Base-by-base conservation (phyloP, 2,797 vertebrate genomes). In the Rhynchotus rufescens region DNA sequence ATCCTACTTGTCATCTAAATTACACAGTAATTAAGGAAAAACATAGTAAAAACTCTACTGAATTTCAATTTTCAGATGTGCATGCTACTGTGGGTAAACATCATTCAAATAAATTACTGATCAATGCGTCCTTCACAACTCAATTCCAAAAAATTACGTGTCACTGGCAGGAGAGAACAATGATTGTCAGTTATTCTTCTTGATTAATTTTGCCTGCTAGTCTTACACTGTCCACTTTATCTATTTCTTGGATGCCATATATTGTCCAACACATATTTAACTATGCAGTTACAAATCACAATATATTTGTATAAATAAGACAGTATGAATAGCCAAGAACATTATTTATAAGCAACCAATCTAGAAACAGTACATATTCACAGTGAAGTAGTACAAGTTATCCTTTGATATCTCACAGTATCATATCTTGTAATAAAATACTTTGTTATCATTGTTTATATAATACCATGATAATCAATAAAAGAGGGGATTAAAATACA, bases 81-180 rank as follows among this genome's bases (percentile, higher is more conserved):
- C 59, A 23, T 57, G 34, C 23, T 59, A 26, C 7, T 64, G 26
- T 74, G 34, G 32, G 36, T 64, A 94, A 84, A 91, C 38, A 84
- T 32, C 28, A 52, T 51, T 14, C n/a, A 79, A 64, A 57, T 51
- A 79, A 71, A 93, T 86, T 85, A 67, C 16, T 89, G 65, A 6
- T 85, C 89, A 95, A 86, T 90, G 64, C 28, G 91, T 57, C 9
- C 62, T 81, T 84, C 2, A 15, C 80, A 81, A 17, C 45, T 93
- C 52, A 40, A 28, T 62, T 81, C 1, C 88, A 89, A 65, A 96
- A 90, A 69, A 52, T 22, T 73, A 19, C 19, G 6, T 66, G 67
- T 79, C 40, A 80, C 21, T 90, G 57, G 4, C 44, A 86, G 84
- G 91, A 94, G 26, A 78, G 62, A 95, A 51, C n/a, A 84, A 25